Evolutionary conservation across 2,888 invertebrate species (phyloP), one percentile per base, ranked within the genome.

Genomic region (Brenthis ino): DNA sequence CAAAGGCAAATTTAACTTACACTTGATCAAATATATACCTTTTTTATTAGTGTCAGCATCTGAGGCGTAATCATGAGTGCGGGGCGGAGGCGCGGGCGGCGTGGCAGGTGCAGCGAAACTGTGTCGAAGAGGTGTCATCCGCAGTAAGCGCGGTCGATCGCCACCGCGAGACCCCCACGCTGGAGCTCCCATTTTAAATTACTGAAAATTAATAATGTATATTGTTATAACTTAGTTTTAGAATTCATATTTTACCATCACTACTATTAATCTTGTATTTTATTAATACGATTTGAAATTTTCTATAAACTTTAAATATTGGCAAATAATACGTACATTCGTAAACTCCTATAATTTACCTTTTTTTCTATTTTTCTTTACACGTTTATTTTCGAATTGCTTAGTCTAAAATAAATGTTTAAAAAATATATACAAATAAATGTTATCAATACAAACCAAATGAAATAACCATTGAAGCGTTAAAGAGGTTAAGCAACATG

Each of bases 11-110:
- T 43, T 43, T 11, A 11, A 43, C 11, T 11, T 43, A 43, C 37
- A 43, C 37, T 43, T 43, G 37, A 8, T 43, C 37, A 11, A 43
- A 43, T 43, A n/a, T 16, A 12, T 87, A 94, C 94, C 94, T 93
- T 91, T 91, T 78, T 94, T 93, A 84, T 91, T 94, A 85, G 94
- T 93, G 85, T 94, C 94, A 77, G 94, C 94, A 85, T 94, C 93
- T 74, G 94, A 94, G 81, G 93, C 91, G 80, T 93, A 93, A 80
- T 89, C 94, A 77, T 89, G 90, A 5, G 87, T 76, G 74, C 89
- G 85, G 6, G 84, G 81, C 37, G 88, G 86, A 14, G 84, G 91
- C 58, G 88, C 86, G 66, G 90, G 88, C 63, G 93, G 89, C 24
- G 93, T 89, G 74, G 92, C 87, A 57, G 93, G 93, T 48, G 93